Percentiles rank a stretch among this genome's conserved stretches.
phyloP scores from a whole-genome alignment of 2,888 invertebrate species.

The Scaptomyza reducta region DNA sequence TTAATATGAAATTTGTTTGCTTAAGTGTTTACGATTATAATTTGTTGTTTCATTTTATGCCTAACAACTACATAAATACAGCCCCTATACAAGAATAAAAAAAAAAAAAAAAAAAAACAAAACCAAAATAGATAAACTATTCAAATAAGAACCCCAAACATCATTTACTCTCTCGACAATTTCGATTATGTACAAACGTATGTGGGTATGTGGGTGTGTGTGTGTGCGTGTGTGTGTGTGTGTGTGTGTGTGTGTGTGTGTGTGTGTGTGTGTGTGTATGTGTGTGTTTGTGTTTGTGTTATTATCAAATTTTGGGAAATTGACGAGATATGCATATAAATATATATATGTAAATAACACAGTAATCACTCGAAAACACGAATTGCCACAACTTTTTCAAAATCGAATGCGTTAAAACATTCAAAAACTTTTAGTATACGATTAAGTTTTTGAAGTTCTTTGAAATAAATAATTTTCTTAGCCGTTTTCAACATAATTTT shows the following conservation, averaged over 20 bases:
- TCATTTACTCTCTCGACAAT: slow-evolving; percentile 17
- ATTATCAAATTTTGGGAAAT: slow-evolving; percentile 18
- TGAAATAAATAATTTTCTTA: too few species aligned
- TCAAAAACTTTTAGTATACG: neutral
- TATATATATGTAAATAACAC: neutral
- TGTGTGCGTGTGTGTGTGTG: neutral
- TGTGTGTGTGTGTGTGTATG: neutral
- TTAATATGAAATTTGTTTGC: neutral
- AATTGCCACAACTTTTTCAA: neutral
- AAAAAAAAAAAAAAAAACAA: slow-evolving; percentile 13
- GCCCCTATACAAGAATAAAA: slow-evolving; percentile 28
- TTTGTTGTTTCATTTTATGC: slow-evolving; percentile 11
- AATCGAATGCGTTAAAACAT: neutral
- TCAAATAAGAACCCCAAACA: slow-evolving; percentile 12
- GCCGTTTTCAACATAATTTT: too few species aligned
- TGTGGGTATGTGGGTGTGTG: slow-evolving; percentile 1
- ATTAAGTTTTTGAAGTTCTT: neutral
- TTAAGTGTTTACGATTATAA: neutral
- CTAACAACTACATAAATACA: slow-evolving; percentile 55
- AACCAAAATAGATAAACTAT: slow-evolving; percentile 1
- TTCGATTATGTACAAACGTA: slow-evolving; percentile 39
- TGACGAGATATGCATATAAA: slow-evolving; percentile 10
- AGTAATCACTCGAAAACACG: neutral
- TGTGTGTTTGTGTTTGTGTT: neutral
- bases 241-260: neutral